phyloP scores from a whole-genome alignment of 2,888 invertebrate genomes.

The Eupithecia vulgata region DNA sequence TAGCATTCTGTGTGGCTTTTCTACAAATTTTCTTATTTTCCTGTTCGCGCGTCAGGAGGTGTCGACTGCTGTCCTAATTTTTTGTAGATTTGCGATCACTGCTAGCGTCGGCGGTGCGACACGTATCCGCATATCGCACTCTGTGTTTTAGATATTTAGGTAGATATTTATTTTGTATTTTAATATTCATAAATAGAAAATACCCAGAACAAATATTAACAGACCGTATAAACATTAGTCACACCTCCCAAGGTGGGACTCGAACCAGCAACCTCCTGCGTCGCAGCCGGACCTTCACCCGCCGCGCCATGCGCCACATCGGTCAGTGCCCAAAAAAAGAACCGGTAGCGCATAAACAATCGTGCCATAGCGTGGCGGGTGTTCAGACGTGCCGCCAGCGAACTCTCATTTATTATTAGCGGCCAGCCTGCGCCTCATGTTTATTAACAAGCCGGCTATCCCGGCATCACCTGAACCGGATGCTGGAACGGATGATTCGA shows the following conservation, averaged over 20 bases:
- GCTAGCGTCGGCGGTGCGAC: too few species aligned
- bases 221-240: too few species aligned
- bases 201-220: too few species aligned
- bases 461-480: slow-evolving; percentile 42
- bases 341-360: background rate
- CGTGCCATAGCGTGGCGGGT: slow-evolving; percentile 2
- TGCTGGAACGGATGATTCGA: slow-evolving; percentile 10
- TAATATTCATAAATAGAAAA: too few species aligned
- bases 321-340: background rate
- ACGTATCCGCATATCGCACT: too few species aligned
- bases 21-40: background rate
- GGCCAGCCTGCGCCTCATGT: slow-evolving; percentile 43
- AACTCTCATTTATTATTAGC: slow-evolving; percentile 39
- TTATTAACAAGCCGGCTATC: slow-evolving; percentile 44
- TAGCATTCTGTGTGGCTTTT: background rate
- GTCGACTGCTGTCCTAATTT: background rate
- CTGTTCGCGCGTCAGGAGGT: background rate
- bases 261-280: too few species aligned
- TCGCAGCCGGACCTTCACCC: too few species aligned
- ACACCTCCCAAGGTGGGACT: too few species aligned
- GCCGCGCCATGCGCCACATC: too few species aligned
- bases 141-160: too few species aligned
- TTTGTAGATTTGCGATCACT: too few species aligned
- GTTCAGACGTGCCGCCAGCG: slow-evolving; percentile 19
- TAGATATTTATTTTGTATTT: too few species aligned